These are phyloP conservation scores for Thera obeliscata DNA, from an alignment of 2,888 invertebrate species.

Conservation along the genomic window DNA sequence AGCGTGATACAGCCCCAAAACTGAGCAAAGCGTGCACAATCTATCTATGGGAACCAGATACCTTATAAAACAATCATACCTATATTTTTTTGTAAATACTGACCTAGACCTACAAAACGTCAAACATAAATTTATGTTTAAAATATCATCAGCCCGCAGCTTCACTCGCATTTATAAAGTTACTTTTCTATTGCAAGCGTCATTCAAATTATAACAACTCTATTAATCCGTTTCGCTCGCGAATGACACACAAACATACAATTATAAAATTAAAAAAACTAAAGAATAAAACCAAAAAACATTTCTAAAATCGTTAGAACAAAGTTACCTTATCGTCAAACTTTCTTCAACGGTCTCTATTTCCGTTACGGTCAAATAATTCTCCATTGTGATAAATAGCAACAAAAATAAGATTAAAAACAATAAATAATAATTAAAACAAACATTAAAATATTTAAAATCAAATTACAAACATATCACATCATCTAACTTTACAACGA, in stretches of 20 bases:
- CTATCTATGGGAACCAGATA: no score
- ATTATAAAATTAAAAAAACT: background rate
- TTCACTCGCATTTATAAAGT: no score
- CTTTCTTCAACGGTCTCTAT: slow-evolving; percentile 63
- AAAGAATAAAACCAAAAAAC: background rate
- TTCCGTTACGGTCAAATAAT: slow-evolving; percentile 49
- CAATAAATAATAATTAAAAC: slow-evolving; percentile 32
- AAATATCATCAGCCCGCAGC: no score
- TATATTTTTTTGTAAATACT: no score
- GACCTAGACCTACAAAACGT: no score
- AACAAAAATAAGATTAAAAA: slow-evolving; percentile 31
- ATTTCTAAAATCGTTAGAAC: background rate
- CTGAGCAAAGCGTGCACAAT: no score
- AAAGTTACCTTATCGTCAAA: slow-evolving; percentile 61
- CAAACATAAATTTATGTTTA: no score
- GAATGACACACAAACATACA: background rate
- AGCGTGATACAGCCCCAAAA: no score
- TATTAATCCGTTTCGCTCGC: background rate
- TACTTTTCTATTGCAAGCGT: no score
- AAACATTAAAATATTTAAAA: slow-evolving; percentile 39
- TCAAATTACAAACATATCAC: slow-evolving; percentile 8
- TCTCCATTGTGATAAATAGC: slow-evolving; percentile 47
- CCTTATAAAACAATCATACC: no score
- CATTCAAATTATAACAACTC: no score
- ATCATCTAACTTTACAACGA: slow-evolving; percentile 9